These are phyloP conservation scores for Zaprionus ornatus DNA, from an alignment of 1,140 invertebrate genomes.

Conservation along the genomic window DNA sequence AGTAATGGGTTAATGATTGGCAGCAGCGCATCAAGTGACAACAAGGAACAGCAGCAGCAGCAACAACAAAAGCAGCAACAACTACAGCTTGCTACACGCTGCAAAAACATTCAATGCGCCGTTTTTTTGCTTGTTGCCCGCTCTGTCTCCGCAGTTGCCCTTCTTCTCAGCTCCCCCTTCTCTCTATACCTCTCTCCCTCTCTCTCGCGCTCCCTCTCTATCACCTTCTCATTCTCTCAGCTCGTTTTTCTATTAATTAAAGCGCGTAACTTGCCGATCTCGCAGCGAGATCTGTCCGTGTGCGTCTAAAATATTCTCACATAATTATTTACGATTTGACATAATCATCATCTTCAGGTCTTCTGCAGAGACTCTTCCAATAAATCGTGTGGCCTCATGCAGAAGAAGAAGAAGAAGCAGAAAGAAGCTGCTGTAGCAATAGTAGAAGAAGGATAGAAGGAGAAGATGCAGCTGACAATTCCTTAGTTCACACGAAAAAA, in stretches of 20 bases:
- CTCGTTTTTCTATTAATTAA: conserved; percentile 79
- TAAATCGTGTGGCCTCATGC: conserved; percentile 28
- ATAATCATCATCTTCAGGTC: conserved; percentile 74
- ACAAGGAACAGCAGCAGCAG: conserved; percentile 22
- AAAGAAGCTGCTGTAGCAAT: background rate
- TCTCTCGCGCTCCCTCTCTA: background rate
- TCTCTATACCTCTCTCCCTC: background rate
- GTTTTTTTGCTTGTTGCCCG: background rate
- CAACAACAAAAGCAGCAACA: conserved; percentile 4
- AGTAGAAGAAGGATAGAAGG: background rate
- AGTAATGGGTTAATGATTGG: conserved; percentile 70
- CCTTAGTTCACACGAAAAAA: conserved; percentile 42
- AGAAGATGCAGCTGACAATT: conserved; percentile 15
- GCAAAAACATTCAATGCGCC: conserved; percentile 16
- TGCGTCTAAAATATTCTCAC: conserved; percentile 78
- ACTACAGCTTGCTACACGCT: background rate
- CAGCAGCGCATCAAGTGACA: conserved; percentile 48
- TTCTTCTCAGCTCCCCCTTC: background rate
- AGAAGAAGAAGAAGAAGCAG: background rate
- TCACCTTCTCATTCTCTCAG: background rate
- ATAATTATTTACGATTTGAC: conserved; percentile 83
- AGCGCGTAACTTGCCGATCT: conserved; percentile 38
- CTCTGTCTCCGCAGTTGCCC: background rate
- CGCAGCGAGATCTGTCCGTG: conserved; percentile 14
- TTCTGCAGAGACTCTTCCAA: conserved; percentile 5